Conservation (phyloP, 2,797 vertebrate species). For the Centroberyx gerrardi region DNA sequence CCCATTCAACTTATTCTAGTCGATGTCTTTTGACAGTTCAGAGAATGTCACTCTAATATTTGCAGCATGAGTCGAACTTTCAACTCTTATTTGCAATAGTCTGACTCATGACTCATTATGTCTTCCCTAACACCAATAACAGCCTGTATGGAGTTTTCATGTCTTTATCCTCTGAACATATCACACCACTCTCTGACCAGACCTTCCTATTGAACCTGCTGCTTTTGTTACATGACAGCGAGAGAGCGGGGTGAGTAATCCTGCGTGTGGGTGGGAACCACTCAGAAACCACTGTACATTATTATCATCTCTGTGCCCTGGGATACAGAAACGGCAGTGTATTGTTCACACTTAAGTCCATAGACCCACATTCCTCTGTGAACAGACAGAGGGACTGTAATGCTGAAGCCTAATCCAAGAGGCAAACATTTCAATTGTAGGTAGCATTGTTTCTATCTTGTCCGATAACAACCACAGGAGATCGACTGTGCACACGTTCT, state of each 20-base stretch:
- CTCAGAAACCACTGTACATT: slow-evolving; percentile 54
- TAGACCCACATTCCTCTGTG: slow-evolving; percentile 28
- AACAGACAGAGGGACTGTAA: no score
- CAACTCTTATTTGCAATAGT: background rate
- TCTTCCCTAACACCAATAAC: no score
- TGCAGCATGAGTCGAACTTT: background rate
- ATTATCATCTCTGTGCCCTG: slow-evolving; percentile 6
- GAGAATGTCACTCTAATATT: background rate
- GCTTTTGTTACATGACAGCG: slow-evolving; percentile 32
- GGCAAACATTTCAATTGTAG: slow-evolving; percentile 32
- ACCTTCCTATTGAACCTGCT: slow-evolving; percentile 19
- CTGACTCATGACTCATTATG: no score
- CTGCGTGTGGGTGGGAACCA: slow-evolving; percentile 51
- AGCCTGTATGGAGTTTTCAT: background rate
- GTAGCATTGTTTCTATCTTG: background rate
- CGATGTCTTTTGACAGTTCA: background rate
- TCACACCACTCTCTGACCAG: background rate
- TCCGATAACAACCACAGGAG: slow-evolving; percentile 34
- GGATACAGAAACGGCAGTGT: background rate
- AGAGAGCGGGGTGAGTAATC: slow-evolving; percentile 24
- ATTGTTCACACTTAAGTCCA: slow-evolving; percentile 42
- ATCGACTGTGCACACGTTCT: slow-evolving; percentile 15
- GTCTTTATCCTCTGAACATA: no score
- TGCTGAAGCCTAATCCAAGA: no score
- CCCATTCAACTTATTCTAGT: background rate